A percentile compares a stretch with the other conserved stretches of the same genome.
These are phyloP conservation scores for Alosa alosa DNA, from an alignment of 2,113 vertebrate species.

Conservation along the genomic window DNA sequence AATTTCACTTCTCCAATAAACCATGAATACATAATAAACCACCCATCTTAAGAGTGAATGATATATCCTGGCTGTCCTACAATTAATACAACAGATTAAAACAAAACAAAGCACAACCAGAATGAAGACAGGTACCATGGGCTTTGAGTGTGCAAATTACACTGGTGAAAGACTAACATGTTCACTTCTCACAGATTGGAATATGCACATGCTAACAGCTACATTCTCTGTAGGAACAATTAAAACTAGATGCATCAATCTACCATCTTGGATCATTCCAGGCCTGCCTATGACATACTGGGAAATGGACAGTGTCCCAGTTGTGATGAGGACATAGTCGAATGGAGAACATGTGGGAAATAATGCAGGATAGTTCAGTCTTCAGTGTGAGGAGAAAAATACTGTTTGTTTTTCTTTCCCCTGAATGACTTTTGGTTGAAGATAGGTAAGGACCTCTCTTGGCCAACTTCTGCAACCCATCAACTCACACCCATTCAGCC, in stretches of 20 bases:
- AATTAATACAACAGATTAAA: slow-evolving; percentile 16
- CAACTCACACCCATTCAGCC: slow-evolving; percentile 41
- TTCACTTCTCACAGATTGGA: slow-evolving; percentile 5
- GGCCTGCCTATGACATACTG: slow-evolving; percentile 2
- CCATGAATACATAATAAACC: not conserved
- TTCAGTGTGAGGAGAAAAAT: slow-evolving; percentile 37
- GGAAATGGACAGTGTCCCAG: not conserved
- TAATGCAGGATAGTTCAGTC: slow-evolving; percentile 38
- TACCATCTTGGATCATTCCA: not conserved
- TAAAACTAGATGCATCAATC: not conserved
- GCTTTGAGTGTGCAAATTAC: slow-evolving; percentile 12
- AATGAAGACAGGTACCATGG: slow-evolving; percentile 5
- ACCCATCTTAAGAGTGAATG: not conserved
- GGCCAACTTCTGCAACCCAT: slow-evolving; percentile 19
- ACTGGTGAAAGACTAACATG: not conserved
- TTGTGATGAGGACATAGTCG: slow-evolving; percentile 26
- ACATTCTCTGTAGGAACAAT: slow-evolving; percentile 10
- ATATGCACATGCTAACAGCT: slow-evolving; percentile 21
- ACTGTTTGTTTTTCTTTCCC: not conserved
- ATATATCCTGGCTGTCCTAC: slow-evolving; percentile 9
- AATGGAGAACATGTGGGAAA: slow-evolving; percentile 2
- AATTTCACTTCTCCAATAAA: not conserved
- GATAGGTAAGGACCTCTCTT: not conserved
- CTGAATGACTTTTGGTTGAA: slow-evolving; percentile 6
- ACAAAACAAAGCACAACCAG: not conserved